These are phyloP conservation scores for Sarcophaga rosellei DNA, from an alignment of 2,888 invertebrate species.

Conservation along the genomic window DNA sequence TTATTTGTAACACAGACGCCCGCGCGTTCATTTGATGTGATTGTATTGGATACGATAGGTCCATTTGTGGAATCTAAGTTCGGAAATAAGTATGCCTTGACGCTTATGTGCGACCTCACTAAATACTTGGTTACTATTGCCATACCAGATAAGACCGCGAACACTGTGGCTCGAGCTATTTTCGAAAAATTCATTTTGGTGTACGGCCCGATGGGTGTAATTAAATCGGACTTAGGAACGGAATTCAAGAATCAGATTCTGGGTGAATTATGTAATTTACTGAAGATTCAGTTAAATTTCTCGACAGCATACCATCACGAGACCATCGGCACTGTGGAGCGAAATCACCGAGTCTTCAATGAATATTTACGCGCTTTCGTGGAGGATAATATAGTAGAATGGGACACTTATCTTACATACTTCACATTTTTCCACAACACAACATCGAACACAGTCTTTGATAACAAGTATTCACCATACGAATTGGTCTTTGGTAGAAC, in stretches of 20 bases:
- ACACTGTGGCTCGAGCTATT: neutral
- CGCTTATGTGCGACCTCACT: neutral
- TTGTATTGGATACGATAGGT: neutral
- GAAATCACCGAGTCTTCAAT: neutral
- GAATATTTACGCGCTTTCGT: no score
- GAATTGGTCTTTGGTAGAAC: neutral
- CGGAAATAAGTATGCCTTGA: neutral
- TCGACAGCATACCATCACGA: neutral
- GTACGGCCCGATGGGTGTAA: constrained; percentile 9
- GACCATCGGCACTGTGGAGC: neutral
- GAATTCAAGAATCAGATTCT: constrained; percentile 5
- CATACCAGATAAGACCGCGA: neutral
- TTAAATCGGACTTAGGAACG: constrained; percentile 22
- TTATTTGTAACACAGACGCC: neutral
- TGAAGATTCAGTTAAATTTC: neutral
- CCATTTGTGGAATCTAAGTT: neutral
- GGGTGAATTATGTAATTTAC: neutral
- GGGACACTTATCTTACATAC: neutral
- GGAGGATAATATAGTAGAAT: neutral
- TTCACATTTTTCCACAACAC: neutral
- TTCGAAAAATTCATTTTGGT: constrained; percentile 12
- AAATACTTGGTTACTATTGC: neutral
- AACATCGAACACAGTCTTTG: neutral
- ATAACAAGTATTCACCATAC: neutral
- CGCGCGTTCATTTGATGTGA: neutral